Evolutionary conservation across 1,140 invertebrate genomes (phyloP).

Genomic region (Mamestra configurata): DNA sequence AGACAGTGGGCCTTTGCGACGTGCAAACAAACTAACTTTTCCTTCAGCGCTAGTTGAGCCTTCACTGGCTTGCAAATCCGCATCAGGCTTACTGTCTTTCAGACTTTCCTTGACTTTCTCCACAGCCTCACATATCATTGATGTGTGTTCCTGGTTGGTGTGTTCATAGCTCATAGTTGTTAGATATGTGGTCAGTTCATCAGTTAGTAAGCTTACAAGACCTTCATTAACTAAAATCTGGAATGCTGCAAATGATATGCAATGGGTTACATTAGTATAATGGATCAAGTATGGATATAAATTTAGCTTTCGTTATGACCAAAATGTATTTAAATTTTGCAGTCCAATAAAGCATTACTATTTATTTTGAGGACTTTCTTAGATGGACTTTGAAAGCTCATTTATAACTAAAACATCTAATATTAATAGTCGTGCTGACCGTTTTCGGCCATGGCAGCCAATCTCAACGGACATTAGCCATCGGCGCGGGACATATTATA

Average conservation of each 20-base stretch:
- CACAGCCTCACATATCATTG: constrained; percentile 48
- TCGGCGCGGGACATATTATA: no score
- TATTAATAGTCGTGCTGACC: no score
- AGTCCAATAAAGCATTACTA: no score
- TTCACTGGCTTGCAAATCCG: constrained; percentile 14
- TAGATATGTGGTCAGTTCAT: constrained; percentile 80
- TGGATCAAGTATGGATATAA: no score
- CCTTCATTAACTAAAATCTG: constrained; percentile 82
- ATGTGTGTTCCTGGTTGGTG: constrained; percentile 59
- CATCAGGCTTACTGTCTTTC: constrained; percentile 49
- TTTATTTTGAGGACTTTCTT: no score
- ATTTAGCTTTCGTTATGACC: no score
- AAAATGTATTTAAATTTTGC: no score
- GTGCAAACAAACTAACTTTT: constrained; percentile 62
- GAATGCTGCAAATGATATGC: constrained; percentile 69
- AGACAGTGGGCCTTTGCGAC: constrained; percentile 64
- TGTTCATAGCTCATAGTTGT: constrained; percentile 85
- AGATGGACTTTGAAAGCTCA: no score
- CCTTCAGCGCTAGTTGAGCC: constrained; percentile 39
- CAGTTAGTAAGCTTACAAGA: constrained; percentile 79
- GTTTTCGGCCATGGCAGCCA: no score
- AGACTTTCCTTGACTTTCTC: constrained; percentile 50
- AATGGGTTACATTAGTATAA: neutral
- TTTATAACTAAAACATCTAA: no score
- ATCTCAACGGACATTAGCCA: no score